Base-by-base conservation (phyloP, 1,140 invertebrate species). In the Riptortus pedestris region DNA sequence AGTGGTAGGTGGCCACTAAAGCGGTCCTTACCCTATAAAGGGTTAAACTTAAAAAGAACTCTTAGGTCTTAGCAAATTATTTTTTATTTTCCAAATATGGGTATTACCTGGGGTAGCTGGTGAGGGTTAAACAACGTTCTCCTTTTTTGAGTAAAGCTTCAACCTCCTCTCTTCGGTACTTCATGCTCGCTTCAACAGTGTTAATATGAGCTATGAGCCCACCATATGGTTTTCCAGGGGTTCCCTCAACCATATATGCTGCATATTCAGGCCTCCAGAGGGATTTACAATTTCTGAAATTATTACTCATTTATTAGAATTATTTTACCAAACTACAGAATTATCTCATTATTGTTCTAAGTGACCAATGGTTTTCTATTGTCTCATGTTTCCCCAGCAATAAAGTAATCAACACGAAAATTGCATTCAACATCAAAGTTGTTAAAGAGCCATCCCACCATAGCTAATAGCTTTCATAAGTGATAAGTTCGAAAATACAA, bases 211-310 rank as follows among this genome's bases (percentile, higher is more conserved):
- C 91, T 69, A 98, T 78, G 14, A 96, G 77, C 1, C 93, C 91
- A 28, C 91, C 91, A 71, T 93, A 93, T 0, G 96, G 96, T 72
- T 91, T 87, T 11, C 96, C 96, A 18, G 97, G 97, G 1, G 96
- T 99, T n/a, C 96, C 96, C 79, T 99, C 97, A 55, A 99, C 82
- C 96, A 99, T 98, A 72, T 99, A 99, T 55, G 90, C 86, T 27
- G 91, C 96, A 81, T 96, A 99, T 78, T 99, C 96, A 18, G 96
- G 96, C 59, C 93, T 81, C 96, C 96, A 99, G 20, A 96, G 74
- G 2, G 89, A 93, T 72, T 91, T 91, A 5, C 89, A 86, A 71
- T 84, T 79, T 65, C 80, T 79, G 66, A 58, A 63, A 67, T 45
- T 64, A 57, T n/a, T n/a, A n/a, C n/a, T n/a, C n/a, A n/a, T n/a